phyloP scores from a whole-genome alignment of 2,888 invertebrate genomes.

The Apomyelois bistriatella region DNA sequence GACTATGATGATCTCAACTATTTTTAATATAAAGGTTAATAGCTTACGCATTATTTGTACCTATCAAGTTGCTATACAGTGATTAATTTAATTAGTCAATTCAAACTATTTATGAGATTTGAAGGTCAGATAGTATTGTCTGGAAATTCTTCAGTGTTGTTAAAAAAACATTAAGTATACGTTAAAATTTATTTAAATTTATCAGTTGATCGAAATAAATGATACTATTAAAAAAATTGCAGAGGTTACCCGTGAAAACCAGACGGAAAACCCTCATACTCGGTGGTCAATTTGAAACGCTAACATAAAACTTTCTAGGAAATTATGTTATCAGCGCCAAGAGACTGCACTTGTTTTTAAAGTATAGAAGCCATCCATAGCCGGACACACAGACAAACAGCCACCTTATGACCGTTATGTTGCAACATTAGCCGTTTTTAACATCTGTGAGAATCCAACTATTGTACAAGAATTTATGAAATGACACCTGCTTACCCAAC shows the following conservation, averaged over 20 bases:
- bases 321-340: no score
- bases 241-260: no score
- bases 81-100: conserved; percentile 7
- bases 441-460: conserved; percentile 49
- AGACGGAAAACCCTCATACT: no score
- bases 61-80: background rate
- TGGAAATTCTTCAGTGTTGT: no score
- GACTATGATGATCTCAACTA: conserved; percentile 8
- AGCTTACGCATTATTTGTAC: conserved; percentile 4
- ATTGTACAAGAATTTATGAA: conserved; percentile 56
- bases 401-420: conserved; percentile 13
- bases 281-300: no score
- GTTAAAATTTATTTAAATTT: no score
- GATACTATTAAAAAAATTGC: no score
- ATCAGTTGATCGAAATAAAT: no score
- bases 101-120: background rate
- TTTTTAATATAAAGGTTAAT: conserved; percentile 12
- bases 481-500: conserved; percentile 56
- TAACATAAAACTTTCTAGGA: no score
- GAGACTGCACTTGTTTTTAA: no score
- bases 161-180: no score
- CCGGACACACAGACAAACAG: conserved; percentile 5
- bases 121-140: background rate
- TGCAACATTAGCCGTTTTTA: conserved; percentile 22
- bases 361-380: no score